These are phyloP conservation scores for Pangasius krempfi DNA, from an alignment of 2,797 vertebrate genomes.

Conservation along the genomic window DNA sequence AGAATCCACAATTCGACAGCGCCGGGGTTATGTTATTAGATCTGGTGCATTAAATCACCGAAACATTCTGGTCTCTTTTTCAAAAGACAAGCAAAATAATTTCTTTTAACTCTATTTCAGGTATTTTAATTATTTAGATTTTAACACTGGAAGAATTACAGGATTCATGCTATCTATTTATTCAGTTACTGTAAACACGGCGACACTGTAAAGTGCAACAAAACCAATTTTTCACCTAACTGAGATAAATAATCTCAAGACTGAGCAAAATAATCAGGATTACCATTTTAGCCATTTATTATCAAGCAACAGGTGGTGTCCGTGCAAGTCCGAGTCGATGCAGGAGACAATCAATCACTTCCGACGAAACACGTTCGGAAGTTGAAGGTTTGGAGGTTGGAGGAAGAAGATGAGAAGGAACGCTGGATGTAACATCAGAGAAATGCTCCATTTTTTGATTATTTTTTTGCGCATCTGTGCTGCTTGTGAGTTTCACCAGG, in stretches of 20 bases:
- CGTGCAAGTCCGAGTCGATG: not conserved
- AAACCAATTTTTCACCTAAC: not conserved
- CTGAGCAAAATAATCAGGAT: not conserved
- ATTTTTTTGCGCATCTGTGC: not conserved
- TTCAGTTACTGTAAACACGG: not conserved
- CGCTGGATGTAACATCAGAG: not conserved
- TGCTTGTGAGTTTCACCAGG: conserved; percentile 4
- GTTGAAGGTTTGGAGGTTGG: not conserved
- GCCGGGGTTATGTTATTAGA: not conserved
- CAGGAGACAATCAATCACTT: too few species aligned
- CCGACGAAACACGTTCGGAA: not conserved
- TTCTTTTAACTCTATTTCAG: not conserved
- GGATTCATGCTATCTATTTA: not conserved
- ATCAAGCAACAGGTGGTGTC: not conserved
- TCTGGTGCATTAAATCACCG: not conserved
- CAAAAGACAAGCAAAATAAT: not conserved
- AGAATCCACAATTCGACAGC: not conserved
- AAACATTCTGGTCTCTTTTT: not conserved
- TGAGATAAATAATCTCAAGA: not conserved
- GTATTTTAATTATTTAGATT: not conserved
- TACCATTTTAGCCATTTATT: not conserved
- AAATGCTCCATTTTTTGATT: not conserved
- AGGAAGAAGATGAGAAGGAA: conserved; percentile 11
- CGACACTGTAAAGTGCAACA: not conserved
- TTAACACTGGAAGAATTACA: not conserved